phyloP scores from a whole-genome alignment of 2,888 invertebrate species.

The Lasioglossum malachurum region DNA sequence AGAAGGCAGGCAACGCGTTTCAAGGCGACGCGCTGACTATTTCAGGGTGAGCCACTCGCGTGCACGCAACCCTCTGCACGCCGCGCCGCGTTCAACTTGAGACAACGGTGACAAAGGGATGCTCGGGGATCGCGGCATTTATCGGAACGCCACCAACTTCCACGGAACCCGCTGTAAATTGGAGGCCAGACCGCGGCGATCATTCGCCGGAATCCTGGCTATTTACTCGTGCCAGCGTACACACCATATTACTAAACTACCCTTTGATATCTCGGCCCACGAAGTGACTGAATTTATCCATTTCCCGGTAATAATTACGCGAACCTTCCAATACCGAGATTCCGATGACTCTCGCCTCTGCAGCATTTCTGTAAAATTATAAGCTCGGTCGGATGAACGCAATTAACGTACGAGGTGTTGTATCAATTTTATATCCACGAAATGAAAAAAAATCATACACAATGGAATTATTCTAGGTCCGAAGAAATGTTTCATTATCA shows the following conservation, averaged over 20 bases:
- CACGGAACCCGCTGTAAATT: background rate
- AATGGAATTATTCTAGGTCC: no score
- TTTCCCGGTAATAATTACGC: background rate
- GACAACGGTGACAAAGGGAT: conserved; percentile 18
- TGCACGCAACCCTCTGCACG: conserved; percentile 12
- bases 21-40: conserved; percentile 12
- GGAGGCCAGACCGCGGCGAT: background rate
- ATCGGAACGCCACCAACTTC: background rate
- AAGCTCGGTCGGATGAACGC: background rate
- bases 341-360: background rate
- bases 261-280: background rate
- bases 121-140: background rate
- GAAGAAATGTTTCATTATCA: no score
- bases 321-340: background rate
- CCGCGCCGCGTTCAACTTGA: background rate
- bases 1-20: conserved; percentile 1
- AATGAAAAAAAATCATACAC: no score
- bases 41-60: conserved; percentile 10
- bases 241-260: background rate
- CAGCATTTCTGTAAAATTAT: background rate
- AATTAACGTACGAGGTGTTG: no score
- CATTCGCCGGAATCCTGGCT: background rate
- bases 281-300: background rate
- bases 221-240: background rate
- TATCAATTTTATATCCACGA: no score